A percentile compares a stretch with the other conserved stretches of the same genome.
Conservation (phyloP, 2,888 invertebrate genomes). For the Drosophila ezoana region DNA sequence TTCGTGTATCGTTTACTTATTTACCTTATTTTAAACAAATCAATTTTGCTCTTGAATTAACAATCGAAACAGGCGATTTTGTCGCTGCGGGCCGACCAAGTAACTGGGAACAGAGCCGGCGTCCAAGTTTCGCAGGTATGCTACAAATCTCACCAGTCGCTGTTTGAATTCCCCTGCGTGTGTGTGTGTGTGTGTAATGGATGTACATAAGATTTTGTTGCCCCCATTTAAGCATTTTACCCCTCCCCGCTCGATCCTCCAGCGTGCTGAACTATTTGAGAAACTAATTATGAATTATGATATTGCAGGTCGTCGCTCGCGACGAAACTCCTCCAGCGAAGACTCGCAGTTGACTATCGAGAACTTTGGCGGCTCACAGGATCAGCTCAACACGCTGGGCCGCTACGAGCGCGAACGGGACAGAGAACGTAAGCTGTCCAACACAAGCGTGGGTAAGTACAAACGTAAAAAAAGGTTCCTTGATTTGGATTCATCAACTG, state of each 20-base stretch:
- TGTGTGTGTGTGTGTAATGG: conserved; percentile 41
- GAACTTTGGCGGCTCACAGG: conserved; percentile 96
- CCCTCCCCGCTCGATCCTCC: neutral
- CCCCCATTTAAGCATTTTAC: neutral
- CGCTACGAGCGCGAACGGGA: conserved; percentile 88
- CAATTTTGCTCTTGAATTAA: conserved; percentile 46
- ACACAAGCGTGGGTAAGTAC: conserved; percentile 81
- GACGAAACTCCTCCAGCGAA: conserved; percentile 93
- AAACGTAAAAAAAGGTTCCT: rapidly evolving
- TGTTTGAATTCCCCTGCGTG: conserved; percentile 34
- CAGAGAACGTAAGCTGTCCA: conserved; percentile 85
- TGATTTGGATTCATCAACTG: neutral
- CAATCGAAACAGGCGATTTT: conserved; percentile 82
- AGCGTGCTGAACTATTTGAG: neutral
- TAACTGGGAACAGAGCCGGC: conserved; percentile 91
- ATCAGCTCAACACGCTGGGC: conserved; percentile 93
- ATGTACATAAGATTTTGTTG: conserved; percentile 19
- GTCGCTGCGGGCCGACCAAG: conserved; percentile 94
- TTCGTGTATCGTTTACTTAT: conserved; percentile 31
- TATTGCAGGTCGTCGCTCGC: conserved; percentile 89
- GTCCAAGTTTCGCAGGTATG: conserved; percentile 90
- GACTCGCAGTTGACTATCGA: conserved; percentile 96
- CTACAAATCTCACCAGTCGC: conserved; percentile 36
- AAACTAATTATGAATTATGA: neutral
- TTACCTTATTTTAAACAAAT: conserved; percentile 20